A percentile compares a stretch with the other conserved stretches of the same genome.
Conservation (phyloP, 2,888 invertebrate genomes). For the Xanthorhoe designata region DNA sequence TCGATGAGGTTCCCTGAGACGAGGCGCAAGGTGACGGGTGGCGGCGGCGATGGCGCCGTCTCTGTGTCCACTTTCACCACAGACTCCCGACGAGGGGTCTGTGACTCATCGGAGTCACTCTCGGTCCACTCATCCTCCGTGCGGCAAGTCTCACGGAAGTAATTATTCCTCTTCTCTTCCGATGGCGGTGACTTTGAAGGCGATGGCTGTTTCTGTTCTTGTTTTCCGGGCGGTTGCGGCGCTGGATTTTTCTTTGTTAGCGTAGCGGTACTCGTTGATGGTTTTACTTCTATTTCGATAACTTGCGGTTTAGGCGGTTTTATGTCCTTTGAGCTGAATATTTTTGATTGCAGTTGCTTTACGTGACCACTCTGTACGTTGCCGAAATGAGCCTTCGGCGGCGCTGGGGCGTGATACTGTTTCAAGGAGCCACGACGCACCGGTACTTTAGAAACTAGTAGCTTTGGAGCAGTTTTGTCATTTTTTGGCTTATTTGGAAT, state of each 20-base stretch:
- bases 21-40: constrained; percentile 73
- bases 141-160: constrained; percentile 86
- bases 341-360: constrained; percentile 76
- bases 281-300: constrained; percentile 55
- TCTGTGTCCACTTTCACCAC: constrained; percentile 52
- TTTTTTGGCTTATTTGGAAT: constrained; percentile 64
- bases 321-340: constrained; percentile 61
- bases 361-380: constrained; percentile 79
- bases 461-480: constrained; percentile 69
- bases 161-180: constrained; percentile 74
- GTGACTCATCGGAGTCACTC: constrained; percentile 71
- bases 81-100: constrained; percentile 46
- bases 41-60: constrained; percentile 65
- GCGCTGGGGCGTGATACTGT: constrained; percentile 75
- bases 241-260: constrained; percentile 70
- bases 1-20: constrained; percentile 80
- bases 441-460: constrained; percentile 74
- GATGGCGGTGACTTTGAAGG: constrained; percentile 51
- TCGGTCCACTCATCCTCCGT: constrained; percentile 87
- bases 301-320: constrained; percentile 54
- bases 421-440: constrained; percentile 71
- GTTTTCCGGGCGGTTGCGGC: constrained; percentile 63
- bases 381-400: constrained; percentile 78
- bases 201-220: constrained; percentile 55
- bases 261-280: constrained; percentile 63